Evolutionary conservation across 2,888 invertebrate genomes (phyloP), one percentile per base, ranked within the genome.

Genomic region (Auanema sp.): DNA sequence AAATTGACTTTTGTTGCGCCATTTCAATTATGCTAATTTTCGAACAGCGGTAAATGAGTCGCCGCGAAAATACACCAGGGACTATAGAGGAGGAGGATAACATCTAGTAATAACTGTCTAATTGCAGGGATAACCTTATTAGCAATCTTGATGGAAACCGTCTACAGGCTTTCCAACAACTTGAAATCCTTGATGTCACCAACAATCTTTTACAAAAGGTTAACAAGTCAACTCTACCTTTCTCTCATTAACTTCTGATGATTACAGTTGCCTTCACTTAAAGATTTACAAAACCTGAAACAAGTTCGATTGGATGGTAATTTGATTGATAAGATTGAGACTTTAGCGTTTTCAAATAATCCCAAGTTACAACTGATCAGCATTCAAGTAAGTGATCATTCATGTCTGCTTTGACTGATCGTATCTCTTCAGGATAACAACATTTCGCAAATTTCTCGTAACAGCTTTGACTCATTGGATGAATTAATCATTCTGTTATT

Each of bases 261-360:
- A 3, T 63, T 65, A 12, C 64, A 77, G 72, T 60, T 78, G 18
- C 83, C 89, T 74, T 89, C 91, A 2, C 90, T 93, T 84, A 88
- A 89, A 79, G 91, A 91, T 84, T 88, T 92, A 71, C 88, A 89
- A 67, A 88, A 89, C 25, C 85, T 94, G 68, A 89, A 90, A 83
- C 88, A 89, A 66, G 87, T 94, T 56, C 71, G 76, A n/a, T 61
- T 85, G 60, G 81, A 83, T 61, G 74, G 80, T 33, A 89, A 91
- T 85, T 86, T 66, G 25, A 79, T 93, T 57, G 86, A 87, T 58
- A 89, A 89, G 79, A 87, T 93, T 65, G 92, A 93, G 14, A 89
- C 90, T 58, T 88, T 91, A 80, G 86, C 92, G 61, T 91, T 93
- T 79, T 90, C 91, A 81, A 90, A 90, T 23, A 91, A 92, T 83